Base-by-base conservation (phyloP, 2,797 vertebrate species). In the Hippoglossus hippoglossus region DNA sequence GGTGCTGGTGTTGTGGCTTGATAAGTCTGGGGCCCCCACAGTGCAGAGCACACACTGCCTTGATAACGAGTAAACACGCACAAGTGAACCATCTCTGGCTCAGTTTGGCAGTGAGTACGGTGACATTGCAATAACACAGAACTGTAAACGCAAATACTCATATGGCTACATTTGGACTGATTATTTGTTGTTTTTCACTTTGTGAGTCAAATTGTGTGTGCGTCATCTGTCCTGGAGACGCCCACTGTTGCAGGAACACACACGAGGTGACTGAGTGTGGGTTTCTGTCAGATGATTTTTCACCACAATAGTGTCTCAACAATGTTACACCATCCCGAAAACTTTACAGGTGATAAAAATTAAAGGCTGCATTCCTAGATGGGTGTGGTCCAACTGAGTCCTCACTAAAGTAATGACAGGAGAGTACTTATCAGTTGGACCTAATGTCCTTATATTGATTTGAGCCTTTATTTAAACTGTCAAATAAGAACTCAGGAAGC, bases 1-100 rank as follows among this genome's bases (percentile, higher is more conserved):
- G 86, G 88, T 91, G 89, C 81, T 84, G 75, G 67, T 91, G 91
- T 75, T 87, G 79, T 36, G 75, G 71, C 65, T 85, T 91, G 94
- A 95, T 94, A 94, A 94, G 80, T 79, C 52, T 76, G 68, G 68
- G 85, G 83, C 85, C 91, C 87, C 55, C 72, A 53, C 46, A 36
- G 19, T 22, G 54, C 61, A 75, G 77, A 41, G 74, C 69, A 71
- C 61, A 77, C 67, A 75, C 52, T 64, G 44, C 19, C 66, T 51
- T 71, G 90, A 92, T 91, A 91, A 92, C 71, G 60, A 25, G 52
- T 19, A 69, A 36, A 65, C 46, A 56, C 46, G 31, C 34, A 24
- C n/a, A 63, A 41, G 50, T 66, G 67, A 83, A 86, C 86, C 51
- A 62, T 1, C 1, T 77, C 22, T 77, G 44, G 58, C 50, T 58